Evolutionary conservation across 2,113 vertebrate genomes (phyloP).

Genomic region (Alethe diademata): DNA sequence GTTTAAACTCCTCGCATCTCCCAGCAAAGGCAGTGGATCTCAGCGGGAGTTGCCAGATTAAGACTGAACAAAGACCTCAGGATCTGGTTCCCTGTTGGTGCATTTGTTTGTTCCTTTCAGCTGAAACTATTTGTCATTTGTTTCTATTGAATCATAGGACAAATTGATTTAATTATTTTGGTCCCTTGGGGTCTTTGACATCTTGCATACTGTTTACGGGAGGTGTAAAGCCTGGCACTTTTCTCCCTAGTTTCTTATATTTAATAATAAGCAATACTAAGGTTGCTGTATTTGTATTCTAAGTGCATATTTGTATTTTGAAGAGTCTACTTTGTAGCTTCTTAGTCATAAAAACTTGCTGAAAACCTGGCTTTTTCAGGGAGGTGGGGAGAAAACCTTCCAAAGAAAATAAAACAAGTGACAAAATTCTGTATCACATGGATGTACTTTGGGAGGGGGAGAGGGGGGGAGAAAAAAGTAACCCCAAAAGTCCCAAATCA

Average conservation of each 20-base stretch:
- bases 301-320: neutral
- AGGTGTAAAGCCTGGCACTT: neutral
- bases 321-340: neutral
- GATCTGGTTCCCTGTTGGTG: neutral
- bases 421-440: neutral
- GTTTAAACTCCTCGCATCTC: neutral
- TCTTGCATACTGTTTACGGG: neutral
- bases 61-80: neutral
- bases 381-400: neutral
- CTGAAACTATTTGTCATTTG: conserved; percentile 7
- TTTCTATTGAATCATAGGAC: conserved; percentile 1
- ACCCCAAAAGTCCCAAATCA: neutral
- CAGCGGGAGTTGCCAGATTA: conserved; percentile 12
- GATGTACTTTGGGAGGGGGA: neutral
- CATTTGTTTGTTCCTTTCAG: conserved; percentile 27
- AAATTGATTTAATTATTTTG: conserved; percentile 45
- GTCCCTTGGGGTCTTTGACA: neutral
- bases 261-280: neutral
- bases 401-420: neutral
- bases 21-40: neutral
- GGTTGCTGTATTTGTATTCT: neutral
- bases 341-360: neutral
- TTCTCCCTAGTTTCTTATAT: neutral
- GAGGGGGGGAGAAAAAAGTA: neutral
- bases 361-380: neutral